phyloP scores from a whole-genome alignment of 2,113 vertebrate species.

The Silurus glanis region DNA sequence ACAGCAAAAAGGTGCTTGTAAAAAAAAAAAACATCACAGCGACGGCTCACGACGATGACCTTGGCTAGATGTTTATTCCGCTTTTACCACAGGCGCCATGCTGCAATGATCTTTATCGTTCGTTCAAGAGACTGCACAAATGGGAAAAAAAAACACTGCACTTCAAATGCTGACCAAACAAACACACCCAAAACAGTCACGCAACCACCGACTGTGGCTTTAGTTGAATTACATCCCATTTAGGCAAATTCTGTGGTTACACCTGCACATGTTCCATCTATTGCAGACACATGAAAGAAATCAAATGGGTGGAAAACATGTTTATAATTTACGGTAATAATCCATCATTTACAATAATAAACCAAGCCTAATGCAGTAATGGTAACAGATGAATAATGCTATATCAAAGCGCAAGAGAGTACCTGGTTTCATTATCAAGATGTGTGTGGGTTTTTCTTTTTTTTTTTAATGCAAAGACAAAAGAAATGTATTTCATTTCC shows the following conservation, averaged over 20 bases:
- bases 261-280: neutral
- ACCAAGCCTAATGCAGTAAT: neutral
- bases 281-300: neutral
- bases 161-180: conserved; percentile 20
- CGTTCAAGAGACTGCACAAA: neutral
- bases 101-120: neutral
- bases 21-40: neutral
- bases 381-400: neutral
- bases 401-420: neutral
- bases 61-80: neutral
- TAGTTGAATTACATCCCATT: neutral
- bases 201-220: neutral
- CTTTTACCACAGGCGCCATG: neutral
- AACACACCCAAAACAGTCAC: conserved; percentile 23
- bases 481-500: neutral
- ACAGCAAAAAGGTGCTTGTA: neutral
- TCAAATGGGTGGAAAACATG: neutral
- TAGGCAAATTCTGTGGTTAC: neutral
- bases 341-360: neutral
- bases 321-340: neutral
- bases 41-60: neutral
- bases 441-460: neutral
- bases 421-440: neutral
- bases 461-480: neutral
- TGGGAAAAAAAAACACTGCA: neutral